A percentile compares a stretch with the other conserved stretches of the same genome.
Evolutionary conservation across 2,797 vertebrate genomes (phyloP).

Genomic region (Psittacula derbiana): DNA sequence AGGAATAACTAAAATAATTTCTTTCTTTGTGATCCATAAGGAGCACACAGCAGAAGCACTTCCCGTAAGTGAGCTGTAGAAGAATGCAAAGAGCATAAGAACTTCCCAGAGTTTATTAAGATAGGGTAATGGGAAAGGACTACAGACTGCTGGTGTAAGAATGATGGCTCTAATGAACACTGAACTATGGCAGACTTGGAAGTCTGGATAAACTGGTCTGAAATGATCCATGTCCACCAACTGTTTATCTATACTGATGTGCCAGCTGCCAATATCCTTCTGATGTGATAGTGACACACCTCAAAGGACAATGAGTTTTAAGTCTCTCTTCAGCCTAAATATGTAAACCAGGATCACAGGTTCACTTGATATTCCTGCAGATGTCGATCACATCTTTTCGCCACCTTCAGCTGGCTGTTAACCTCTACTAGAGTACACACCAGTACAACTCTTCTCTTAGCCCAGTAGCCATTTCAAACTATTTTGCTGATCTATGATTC

Average conservation of each 20-base stretch:
- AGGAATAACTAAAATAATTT: background rate
- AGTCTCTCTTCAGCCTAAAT: background rate
- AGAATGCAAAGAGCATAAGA: background rate
- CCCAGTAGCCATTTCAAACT: background rate
- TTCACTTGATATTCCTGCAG: background rate
- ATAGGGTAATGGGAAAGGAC: background rate
- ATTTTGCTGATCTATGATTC: background rate
- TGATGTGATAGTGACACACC: background rate
- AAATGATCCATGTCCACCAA: background rate
- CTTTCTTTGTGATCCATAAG: background rate
- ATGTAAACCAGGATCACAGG: background rate
- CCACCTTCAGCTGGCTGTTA: background rate
- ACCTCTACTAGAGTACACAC: background rate
- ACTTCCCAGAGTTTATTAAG: background rate
- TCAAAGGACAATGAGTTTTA: background rate
- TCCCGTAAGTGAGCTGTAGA: background rate
- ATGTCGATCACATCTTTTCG: background rate
- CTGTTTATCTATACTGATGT: background rate
- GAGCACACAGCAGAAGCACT: background rate
- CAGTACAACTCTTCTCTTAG: background rate
- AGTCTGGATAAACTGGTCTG: background rate
- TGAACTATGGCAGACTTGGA: background rate
- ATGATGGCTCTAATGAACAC: background rate
- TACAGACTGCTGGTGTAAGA: background rate
- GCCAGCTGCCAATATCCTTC: background rate